Conservation (phyloP, 2,888 invertebrate genomes). For the Corythucha ciliata region DNA sequence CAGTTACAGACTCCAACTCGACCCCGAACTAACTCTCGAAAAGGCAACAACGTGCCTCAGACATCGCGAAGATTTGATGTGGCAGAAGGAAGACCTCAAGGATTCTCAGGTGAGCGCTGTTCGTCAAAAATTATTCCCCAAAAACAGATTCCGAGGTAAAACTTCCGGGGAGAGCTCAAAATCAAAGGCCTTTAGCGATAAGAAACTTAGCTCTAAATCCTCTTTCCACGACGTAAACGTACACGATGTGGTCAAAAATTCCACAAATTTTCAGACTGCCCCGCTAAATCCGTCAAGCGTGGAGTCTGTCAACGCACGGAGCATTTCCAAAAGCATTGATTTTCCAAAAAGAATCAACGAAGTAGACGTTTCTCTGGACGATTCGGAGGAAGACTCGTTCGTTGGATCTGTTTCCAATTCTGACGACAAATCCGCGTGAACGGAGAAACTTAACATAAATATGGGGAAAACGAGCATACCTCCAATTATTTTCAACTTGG, state of each 20-base stretch:
- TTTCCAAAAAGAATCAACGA: slow-evolving; percentile 3
- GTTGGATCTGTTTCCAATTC: no score
- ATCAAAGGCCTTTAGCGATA: no score
- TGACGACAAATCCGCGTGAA: slow-evolving; percentile 2
- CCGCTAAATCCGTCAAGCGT: slow-evolving; percentile 1
- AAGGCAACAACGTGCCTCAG: slow-evolving; percentile 2
- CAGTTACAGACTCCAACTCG: slow-evolving; percentile 9
- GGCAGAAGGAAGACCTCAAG: slow-evolving; percentile 8
- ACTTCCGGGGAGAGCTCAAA: background rate
- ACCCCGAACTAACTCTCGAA: slow-evolving; percentile 13
- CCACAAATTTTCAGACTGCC: background rate
- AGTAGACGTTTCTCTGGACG: no score
- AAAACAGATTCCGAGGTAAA: background rate
- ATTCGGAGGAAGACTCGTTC: no score
- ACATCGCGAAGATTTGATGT: slow-evolving; percentile 7
- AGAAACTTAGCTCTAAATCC: no score
- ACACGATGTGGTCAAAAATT: slow-evolving; percentile 5
- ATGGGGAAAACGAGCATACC: no score
- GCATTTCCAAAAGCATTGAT: slow-evolving; percentile 7
- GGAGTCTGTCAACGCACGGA: background rate
- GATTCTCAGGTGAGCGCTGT: background rate
- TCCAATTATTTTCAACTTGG: slow-evolving; percentile 9
- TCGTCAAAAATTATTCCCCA: background rate
- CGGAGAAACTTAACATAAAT: slow-evolving; percentile 14
- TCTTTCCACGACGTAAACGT: no score